A percentile compares a stretch with the other conserved stretches of the same genome.
Evolutionary conservation across 2,113 vertebrate genomes (phyloP).

Genomic region (Lepus americanus): DNA sequence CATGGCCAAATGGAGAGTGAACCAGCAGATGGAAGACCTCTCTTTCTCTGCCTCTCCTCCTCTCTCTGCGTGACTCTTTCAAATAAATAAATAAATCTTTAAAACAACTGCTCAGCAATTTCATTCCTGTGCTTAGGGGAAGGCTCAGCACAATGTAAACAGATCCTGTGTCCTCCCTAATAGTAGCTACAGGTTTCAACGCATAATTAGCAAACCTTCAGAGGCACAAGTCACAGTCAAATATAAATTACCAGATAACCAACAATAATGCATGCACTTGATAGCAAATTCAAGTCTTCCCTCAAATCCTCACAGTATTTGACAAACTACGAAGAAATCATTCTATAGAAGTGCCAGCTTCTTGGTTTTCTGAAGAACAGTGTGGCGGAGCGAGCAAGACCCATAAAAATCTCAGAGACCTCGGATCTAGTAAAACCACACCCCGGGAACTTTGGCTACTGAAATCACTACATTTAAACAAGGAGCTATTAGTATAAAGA

Average conservation of each 20-base stretch:
- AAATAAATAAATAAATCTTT: neutral
- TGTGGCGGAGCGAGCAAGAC: neutral
- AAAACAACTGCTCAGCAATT: constrained; percentile 21
- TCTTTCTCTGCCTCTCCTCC: no score
- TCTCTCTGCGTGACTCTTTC: no score
- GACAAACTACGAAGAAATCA: constrained; percentile 51
- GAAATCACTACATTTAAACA: constrained; percentile 62
- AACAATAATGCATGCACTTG: neutral
- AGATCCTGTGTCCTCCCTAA: neutral
- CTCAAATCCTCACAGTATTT: neutral
- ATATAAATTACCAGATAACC: constrained; percentile 29
- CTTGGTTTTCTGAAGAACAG: constrained; percentile 6
- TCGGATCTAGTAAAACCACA: constrained; percentile 70
- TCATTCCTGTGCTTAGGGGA: neutral
- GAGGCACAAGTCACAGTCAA: constrained; percentile 39
- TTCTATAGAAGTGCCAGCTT: neutral
- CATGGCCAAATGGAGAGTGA: no score
- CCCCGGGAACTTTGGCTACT: constrained; percentile 67
- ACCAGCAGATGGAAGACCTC: no score
- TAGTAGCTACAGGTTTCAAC: neutral
- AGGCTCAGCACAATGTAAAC: neutral
- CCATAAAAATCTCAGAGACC: constrained; percentile 65
- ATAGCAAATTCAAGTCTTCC: neutral
- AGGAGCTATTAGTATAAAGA: constrained; percentile 62
- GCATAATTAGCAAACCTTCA: constrained; percentile 16